Evolutionary conservation across 2,888 invertebrate genomes (phyloP).

Genomic region (Gymnoscelis rufifasciata): DNA sequence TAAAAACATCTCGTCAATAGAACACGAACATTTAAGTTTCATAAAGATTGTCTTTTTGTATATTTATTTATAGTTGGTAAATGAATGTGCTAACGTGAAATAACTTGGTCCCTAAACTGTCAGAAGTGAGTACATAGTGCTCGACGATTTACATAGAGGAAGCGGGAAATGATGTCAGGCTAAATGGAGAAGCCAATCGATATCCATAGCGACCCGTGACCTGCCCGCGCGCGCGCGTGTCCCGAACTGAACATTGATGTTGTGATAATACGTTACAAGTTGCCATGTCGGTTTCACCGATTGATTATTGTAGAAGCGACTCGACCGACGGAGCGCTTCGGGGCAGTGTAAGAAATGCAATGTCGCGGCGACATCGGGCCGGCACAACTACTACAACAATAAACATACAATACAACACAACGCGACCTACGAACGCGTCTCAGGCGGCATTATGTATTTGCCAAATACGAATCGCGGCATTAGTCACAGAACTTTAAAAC

Average conservation of each 20-base stretch:
- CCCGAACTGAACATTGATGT: constrained; percentile 17
- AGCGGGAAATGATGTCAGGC: constrained; percentile 32
- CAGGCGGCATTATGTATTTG: constrained; percentile 49
- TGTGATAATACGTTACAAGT: constrained; percentile 15
- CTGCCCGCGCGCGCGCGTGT: constrained; percentile 17
- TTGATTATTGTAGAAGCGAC: constrained; percentile 25
- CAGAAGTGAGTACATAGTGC: constrained; percentile 37
- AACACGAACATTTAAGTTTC: constrained; percentile 38
- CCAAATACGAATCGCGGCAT: constrained; percentile 45
- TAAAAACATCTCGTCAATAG: constrained; percentile 32
- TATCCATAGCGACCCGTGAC: constrained; percentile 32
- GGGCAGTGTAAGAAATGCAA: constrained; percentile 25
- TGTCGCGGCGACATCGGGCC: constrained; percentile 12
- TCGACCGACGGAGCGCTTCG: constrained; percentile 18
- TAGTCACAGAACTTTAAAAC: constrained; percentile 55
- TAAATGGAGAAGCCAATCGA: constrained; percentile 31
- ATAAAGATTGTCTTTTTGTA: constrained; percentile 66
- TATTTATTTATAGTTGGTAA: constrained; percentile 33
- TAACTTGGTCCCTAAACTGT: constrained; percentile 58
- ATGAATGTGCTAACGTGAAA: constrained; percentile 31
- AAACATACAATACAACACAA: constrained; percentile 13
- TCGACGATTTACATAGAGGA: constrained; percentile 25
- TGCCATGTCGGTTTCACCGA: constrained; percentile 25
- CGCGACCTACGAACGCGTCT: constrained; percentile 17
- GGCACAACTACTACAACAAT: constrained; percentile 14